phyloP scores from a whole-genome alignment of 2,888 invertebrate genomes.

The Pinctada fucata region DNA sequence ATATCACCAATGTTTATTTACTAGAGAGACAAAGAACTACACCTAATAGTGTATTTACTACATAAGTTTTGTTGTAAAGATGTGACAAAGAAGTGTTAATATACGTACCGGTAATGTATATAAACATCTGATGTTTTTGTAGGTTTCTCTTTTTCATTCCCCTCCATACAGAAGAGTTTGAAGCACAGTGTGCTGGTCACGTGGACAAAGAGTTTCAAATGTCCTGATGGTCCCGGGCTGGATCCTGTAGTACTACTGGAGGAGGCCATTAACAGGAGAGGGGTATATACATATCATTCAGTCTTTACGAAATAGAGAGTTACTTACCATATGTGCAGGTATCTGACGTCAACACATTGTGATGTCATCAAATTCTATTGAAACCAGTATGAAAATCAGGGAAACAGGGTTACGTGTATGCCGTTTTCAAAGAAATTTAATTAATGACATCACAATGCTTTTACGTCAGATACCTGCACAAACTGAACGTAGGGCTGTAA shows the following conservation, averaged over 20 bases:
- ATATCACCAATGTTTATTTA: slow-evolving; percentile 48
- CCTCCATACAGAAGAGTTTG: slow-evolving; percentile 86
- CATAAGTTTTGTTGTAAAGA: too few relatives aligned
- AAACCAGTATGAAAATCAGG: too few relatives aligned
- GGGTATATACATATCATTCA: slow-evolving; percentile 34
- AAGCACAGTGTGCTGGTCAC: slow-evolving; percentile 86
- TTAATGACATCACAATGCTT: too few relatives aligned
- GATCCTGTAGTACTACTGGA: slow-evolving; percentile 86
- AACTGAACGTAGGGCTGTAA: too few relatives aligned
- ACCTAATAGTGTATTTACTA: not conserved
- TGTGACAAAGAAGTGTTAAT: not conserved
- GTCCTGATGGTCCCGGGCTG: slow-evolving; percentile 83
- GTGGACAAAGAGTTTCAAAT: slow-evolving; percentile 92
- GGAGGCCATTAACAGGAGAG: slow-evolving; percentile 81
- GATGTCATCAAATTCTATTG: too few relatives aligned
- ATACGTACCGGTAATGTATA: not conserved
- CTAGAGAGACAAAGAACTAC: too few relatives aligned
- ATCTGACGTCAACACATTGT: too few relatives aligned
- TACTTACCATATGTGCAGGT: too few relatives aligned
- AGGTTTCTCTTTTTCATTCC: slow-evolving; percentile 92
- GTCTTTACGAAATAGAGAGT: too few relatives aligned
- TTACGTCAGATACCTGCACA: too few relatives aligned
- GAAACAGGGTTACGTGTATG: too few relatives aligned
- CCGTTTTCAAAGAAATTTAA: too few relatives aligned
- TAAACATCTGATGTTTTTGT: slow-evolving; percentile 18